Base-by-base conservation (phyloP, 1,140 invertebrate genomes). In the Antheraea mylitta region DNA sequence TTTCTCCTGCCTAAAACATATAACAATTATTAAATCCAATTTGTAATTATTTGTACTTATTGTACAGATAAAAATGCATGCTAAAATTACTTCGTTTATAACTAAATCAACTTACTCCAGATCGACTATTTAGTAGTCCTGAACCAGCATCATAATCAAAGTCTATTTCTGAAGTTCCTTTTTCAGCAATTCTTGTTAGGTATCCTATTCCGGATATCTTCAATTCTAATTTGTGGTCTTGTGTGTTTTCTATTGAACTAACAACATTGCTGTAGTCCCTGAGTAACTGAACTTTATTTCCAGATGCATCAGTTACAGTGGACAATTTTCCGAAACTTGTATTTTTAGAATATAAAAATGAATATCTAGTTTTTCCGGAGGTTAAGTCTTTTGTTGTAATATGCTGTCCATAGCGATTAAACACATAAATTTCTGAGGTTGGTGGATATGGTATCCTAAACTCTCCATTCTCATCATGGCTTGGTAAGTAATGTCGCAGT, bases 271-370 rank as follows among this genome's bases (percentile, higher is more conserved):
- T 97, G 81, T 98, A 98, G 89, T 99, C 98, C 64, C 98, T 94
- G 16, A 98, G 92, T 83, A 99, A 96, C 82, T 97, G 95, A 73
- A 98, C 97, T 92, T 99, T 98, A 84, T 99, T 99, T 16, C 97
- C 97, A 16, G 97, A 97, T 63, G 96, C 96, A 89, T 99, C 98
- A 0, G 96, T 98, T 0, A 99, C 97, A 5, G 96, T 98, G 0
- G 96, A 97, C 19, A 99, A 92, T 86, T 98, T 98, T 0, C 98
- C 98, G 80, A 98, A 98, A 82, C 97, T 98, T 3, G 98, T 99
- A 80, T 99, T 99, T 85, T 99, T 99, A 18, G 96, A 98, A 90
- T 99, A 99, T 1, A 98, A 93, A 93, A 99, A 99, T 36, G 97
- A 97, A 87, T 99, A 99, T 79, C 98, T 94, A 0, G 96, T 97